Evolutionary conservation across 2,113 vertebrate genomes (phyloP).

Genomic region (Catharus bicknelli): DNA sequence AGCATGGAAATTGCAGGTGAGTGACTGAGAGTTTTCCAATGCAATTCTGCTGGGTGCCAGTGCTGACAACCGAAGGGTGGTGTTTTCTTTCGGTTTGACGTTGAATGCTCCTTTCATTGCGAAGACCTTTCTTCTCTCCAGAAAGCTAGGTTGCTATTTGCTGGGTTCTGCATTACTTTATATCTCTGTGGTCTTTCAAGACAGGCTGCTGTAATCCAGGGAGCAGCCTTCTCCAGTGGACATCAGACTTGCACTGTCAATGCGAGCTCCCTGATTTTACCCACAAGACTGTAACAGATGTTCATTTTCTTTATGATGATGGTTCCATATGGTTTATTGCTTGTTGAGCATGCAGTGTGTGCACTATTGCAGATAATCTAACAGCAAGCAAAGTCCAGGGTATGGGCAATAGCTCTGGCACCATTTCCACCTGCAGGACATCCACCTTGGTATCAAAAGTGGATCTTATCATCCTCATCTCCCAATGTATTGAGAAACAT

Average conservation of each 20-base stretch:
- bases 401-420: not conserved
- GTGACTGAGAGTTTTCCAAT: not conserved
- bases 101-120: not conserved
- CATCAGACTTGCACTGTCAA: not conserved
- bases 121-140: not conserved
- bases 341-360: accelerated
- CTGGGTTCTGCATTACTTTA: not conserved
- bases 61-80: not conserved
- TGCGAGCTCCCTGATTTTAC: not conserved
- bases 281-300: accelerated
- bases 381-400: not conserved
- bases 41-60: not conserved
- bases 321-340: not conserved
- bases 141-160: not conserved
- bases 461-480: not conserved
- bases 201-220: not conserved
- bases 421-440: accelerated
- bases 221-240: not conserved
- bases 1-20: not conserved
- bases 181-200: not conserved
- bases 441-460: not conserved
- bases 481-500: not conserved
- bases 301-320: not conserved
- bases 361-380: not conserved
- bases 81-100: not conserved